Evolutionary conservation across 2,888 invertebrate species (phyloP).

Genomic region (Eledone cirrhosa): DNA sequence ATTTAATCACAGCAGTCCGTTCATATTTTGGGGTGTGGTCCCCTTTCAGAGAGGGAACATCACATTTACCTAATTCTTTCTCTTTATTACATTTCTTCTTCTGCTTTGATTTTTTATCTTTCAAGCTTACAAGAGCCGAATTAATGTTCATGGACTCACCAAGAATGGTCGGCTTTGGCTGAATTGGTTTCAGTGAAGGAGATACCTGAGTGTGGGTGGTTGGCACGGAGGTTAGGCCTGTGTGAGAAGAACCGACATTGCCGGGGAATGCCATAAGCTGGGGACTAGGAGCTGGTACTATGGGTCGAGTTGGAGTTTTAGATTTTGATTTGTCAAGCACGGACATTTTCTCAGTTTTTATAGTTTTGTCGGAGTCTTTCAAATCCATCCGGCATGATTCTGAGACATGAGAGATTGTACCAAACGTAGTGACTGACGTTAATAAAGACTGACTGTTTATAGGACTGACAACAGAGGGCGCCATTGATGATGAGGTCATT

Average conservation of each 20-base stretch:
- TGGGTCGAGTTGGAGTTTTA: constrained; percentile 51
- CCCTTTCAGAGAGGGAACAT: constrained; percentile 32
- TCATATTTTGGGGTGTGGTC: constrained; percentile 38
- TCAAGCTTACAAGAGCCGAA: constrained; percentile 59
- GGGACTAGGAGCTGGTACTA: constrained; percentile 60
- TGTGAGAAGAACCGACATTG: constrained; percentile 49
- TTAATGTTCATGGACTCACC: constrained; percentile 61
- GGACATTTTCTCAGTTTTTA: constrained; percentile 47
- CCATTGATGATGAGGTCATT: constrained; percentile 36
- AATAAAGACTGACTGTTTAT: constrained; percentile 33
- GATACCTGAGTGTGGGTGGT: constrained; percentile 51
- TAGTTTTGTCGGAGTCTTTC: constrained; percentile 41
- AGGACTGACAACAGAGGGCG: constrained; percentile 39
- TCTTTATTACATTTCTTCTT: constrained; percentile 61
- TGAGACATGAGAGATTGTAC: not conserved
- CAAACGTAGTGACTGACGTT: constrained; percentile 41
- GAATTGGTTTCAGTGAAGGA: constrained; percentile 63
- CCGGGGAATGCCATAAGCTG: constrained; percentile 50
- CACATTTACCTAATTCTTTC: constrained; percentile 32
- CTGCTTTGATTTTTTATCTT: constrained; percentile 63
- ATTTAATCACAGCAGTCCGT: constrained; percentile 50
- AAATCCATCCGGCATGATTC: not conserved
- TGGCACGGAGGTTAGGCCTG: constrained; percentile 48
- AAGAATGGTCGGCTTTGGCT: constrained; percentile 65
- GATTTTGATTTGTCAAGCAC: constrained; percentile 39